Evolutionary conservation across 2,113 vertebrate genomes (phyloP).

Genomic region (Limnothrissa miodon): DNA sequence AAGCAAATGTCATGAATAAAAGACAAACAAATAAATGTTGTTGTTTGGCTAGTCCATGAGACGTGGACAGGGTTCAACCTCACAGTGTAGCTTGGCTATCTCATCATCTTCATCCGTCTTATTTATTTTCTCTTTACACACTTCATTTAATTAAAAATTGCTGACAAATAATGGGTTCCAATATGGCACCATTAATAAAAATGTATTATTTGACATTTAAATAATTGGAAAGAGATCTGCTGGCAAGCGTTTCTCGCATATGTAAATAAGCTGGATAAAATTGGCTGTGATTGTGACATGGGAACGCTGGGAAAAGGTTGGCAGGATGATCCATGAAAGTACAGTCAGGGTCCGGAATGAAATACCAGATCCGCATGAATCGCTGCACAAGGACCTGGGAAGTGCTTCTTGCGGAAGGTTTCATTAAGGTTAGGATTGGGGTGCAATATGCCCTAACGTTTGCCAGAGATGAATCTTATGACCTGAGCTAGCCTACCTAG

Average conservation of each 20-base stretch:
- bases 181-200: slow-evolving; percentile 43
- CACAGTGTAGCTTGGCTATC: background rate
- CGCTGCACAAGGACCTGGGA: background rate
- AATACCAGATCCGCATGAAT: background rate
- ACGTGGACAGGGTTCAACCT: background rate
- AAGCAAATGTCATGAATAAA: background rate
- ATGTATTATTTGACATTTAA: slow-evolving; percentile 30
- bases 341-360: background rate
- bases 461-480: background rate
- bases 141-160: slow-evolving; percentile 38
- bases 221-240: slow-evolving; percentile 18
- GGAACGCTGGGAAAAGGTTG: background rate
- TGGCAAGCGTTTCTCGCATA: background rate
- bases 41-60: background rate
- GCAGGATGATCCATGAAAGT: background rate
- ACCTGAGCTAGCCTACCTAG: background rate
- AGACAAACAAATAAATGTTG: background rate
- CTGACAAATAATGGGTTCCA: slow-evolving; percentile 25
- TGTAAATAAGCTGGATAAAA: background rate
- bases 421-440: background rate
- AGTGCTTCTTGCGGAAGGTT: background rate
- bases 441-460: background rate
- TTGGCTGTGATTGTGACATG: background rate
- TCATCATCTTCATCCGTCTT: slow-evolving; percentile 31
- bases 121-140: slow-evolving; percentile 36